Percentiles rank a stretch among this genome's conserved stretches.
These are phyloP conservation scores for Acromyrmex echinatior DNA, from an alignment of 1,140 invertebrate species.

Conservation along the genomic window DNA sequence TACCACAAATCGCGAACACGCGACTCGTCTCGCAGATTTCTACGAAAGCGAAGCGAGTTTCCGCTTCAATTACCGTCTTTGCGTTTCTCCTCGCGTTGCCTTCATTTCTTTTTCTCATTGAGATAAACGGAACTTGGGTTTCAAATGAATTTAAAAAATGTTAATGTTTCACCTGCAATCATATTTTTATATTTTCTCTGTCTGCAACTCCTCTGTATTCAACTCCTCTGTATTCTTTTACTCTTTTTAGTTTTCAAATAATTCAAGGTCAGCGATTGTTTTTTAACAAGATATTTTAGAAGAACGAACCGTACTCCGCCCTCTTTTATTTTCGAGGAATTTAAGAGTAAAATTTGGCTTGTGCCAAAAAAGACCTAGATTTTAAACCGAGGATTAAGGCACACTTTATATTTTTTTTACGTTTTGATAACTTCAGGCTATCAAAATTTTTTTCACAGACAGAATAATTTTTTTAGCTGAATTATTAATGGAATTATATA, in stretches of 20 bases:
- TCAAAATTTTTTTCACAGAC: not conserved
- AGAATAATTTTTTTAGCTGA: not conserved
- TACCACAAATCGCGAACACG: slow-evolving; percentile 59
- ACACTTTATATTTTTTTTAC: not conserved
- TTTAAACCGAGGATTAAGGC: too few relatives aligned
- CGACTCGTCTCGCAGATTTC: slow-evolving; percentile 51
- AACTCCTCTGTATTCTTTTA: too few relatives aligned
- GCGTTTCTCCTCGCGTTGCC: not conserved
- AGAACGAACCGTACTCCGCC: too few relatives aligned
- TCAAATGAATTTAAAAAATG: not conserved
- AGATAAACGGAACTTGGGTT: not conserved
- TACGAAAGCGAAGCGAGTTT: slow-evolving; percentile 43
- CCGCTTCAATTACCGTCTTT: slow-evolving; percentile 47
- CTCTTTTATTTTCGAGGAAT: too few relatives aligned
- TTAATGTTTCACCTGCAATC: too few relatives aligned
- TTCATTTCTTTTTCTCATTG: not conserved
- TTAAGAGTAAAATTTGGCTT: too few relatives aligned
- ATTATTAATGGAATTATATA: not conserved
- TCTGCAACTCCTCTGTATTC: too few relatives aligned
- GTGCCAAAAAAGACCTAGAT: too few relatives aligned
- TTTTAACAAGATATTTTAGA: too few relatives aligned
- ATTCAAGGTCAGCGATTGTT: too few relatives aligned
- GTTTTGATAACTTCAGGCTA: not conserved
- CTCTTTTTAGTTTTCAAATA: too few relatives aligned
- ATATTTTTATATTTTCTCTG: too few relatives aligned